Percentiles rank a stretch among this genome's conserved stretches.
Evolutionary conservation across 2,888 invertebrate species (phyloP).

Genomic region (Monochamus alternatus): DNA sequence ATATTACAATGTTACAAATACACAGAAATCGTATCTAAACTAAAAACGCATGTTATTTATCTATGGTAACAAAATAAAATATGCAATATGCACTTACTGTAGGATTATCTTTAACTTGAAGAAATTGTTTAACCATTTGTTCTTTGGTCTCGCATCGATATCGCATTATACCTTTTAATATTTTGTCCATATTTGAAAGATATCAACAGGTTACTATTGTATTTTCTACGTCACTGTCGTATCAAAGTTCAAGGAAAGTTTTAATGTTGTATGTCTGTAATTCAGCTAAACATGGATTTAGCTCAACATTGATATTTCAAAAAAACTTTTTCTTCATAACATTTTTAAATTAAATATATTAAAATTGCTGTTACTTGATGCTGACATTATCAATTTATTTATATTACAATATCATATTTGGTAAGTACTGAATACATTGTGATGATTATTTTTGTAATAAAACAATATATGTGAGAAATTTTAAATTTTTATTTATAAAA

Average conservation of each 20-base stretch:
- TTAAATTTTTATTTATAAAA: slow-evolving; percentile 10
- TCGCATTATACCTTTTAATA: slow-evolving; percentile 91
- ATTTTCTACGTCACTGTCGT: background rate
- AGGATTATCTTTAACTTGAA: slow-evolving; percentile 91
- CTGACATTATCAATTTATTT: no score
- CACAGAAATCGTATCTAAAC: background rate
- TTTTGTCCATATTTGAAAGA: slow-evolving; percentile 81
- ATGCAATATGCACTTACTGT: slow-evolving; percentile 75
- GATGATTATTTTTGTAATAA: no score
- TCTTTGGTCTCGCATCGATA: slow-evolving; percentile 87
- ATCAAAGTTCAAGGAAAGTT: slow-evolving; percentile 15
- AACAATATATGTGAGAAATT: no score
- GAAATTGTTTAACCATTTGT: slow-evolving; percentile 94
- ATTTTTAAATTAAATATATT: no score
- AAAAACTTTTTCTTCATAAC: no score
- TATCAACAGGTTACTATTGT: slow-evolving; percentile 13
- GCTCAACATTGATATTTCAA: no score
- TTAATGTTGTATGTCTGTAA: background rate
- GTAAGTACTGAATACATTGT: no score
- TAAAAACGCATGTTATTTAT: no score
- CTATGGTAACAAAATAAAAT: background rate
- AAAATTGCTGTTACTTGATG: no score
- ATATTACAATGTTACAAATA: no score
- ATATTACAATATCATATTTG: no score
- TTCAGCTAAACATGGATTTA: background rate